Evolutionary conservation across 2,888 invertebrate genomes (phyloP).

Genomic region (Neoitamus cyanurus): DNA sequence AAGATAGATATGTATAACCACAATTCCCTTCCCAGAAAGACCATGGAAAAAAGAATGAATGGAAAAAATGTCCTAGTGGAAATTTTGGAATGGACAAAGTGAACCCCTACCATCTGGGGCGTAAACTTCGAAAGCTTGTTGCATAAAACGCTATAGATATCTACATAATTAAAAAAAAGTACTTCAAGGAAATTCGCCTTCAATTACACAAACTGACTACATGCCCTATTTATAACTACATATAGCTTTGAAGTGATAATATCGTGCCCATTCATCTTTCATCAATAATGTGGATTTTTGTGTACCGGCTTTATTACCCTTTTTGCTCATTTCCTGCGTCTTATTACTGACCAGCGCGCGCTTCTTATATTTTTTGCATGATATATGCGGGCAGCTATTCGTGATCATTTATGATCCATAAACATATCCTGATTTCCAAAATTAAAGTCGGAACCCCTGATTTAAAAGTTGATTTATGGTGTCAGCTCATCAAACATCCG

Average conservation of each 20-base stretch:
- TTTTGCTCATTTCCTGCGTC: background rate
- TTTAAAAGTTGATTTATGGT: conserved; percentile 27
- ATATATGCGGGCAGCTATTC: conserved; percentile 8
- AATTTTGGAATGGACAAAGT: too few species aligned
- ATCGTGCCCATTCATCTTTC: background rate
- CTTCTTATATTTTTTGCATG: background rate
- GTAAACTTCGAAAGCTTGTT: too few species aligned
- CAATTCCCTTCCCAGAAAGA: too few species aligned
- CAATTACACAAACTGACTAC: too few species aligned
- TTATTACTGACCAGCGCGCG: background rate
- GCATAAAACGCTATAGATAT: too few species aligned
- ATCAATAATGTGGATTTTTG: background rate
- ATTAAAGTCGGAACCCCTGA: conserved; percentile 14
- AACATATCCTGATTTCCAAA: conserved; percentile 19
- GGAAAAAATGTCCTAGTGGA: too few species aligned
- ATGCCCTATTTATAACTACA: too few species aligned
- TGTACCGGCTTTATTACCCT: background rate
- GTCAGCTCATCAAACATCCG: conserved; percentile 15
- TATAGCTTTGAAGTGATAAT: background rate
- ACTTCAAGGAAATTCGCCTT: too few species aligned
- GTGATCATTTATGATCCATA: background rate
- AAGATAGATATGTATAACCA: too few species aligned
- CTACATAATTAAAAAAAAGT: too few species aligned
- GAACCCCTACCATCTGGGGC: too few species aligned
- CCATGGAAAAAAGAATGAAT: too few species aligned